These are phyloP conservation scores for Brachirus orientalis DNA, from an alignment of 2,113 vertebrate species.

Conservation along the genomic window DNA sequence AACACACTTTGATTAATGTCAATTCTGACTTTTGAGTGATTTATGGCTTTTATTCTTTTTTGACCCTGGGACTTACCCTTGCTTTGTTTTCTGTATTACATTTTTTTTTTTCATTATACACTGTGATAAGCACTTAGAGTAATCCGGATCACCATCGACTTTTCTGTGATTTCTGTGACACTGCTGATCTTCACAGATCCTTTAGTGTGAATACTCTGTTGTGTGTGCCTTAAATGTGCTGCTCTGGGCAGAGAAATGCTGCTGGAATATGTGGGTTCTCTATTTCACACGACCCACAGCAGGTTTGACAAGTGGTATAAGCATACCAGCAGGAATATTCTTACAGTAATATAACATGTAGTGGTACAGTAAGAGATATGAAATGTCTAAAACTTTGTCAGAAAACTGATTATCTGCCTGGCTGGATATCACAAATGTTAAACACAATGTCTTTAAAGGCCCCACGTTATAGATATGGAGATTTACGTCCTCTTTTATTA, in stretches of 20 bases:
- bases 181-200: slow-evolving; percentile 1
- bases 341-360: neutral
- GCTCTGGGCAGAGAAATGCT: slow-evolving; percentile 19
- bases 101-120: neutral
- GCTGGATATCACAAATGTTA: neutral
- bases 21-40: slow-evolving; percentile 5
- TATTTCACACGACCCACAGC: slow-evolving; percentile 2
- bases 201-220: neutral
- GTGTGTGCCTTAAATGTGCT: slow-evolving; percentile 8
- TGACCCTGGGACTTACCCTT: too few relatives aligned
- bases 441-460: neutral
- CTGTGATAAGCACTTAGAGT: neutral
- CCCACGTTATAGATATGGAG: neutral
- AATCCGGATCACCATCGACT: too few relatives aligned
- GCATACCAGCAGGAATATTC: too few relatives aligned
- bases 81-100: too few relatives aligned
- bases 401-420: neutral
- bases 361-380: neutral
- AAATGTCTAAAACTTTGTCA: neutral
- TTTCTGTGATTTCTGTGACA: too few relatives aligned
- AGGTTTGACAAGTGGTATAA: neutral
- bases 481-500: neutral
- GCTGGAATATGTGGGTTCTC: slow-evolving; percentile 19
- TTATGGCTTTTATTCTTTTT: too few relatives aligned
- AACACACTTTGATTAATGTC: slow-evolving; percentile 13